phyloP scores from a whole-genome alignment of 1,140 invertebrate species.

The Heliothis subflexa region DNA sequence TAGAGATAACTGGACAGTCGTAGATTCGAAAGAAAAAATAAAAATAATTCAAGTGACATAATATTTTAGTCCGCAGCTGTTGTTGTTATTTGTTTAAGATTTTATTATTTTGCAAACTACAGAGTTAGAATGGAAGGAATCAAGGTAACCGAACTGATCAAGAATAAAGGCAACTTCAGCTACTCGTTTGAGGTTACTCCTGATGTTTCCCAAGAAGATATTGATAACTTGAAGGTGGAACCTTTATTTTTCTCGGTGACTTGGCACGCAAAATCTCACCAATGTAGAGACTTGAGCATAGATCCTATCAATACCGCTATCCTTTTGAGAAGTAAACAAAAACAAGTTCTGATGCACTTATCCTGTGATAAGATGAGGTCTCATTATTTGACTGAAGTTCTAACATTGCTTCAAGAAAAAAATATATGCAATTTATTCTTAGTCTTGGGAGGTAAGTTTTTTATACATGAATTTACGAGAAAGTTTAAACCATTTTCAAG shows the following conservation, averaged over 20 bases:
- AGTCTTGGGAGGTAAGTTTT: conserved; percentile 73
- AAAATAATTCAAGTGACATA: too few relatives aligned
- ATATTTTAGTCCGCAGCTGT: too few relatives aligned
- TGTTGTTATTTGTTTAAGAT: too few relatives aligned
- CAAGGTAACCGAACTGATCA: conserved; percentile 69
- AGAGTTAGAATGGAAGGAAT: conserved; percentile 23
- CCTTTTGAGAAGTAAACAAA: conserved; percentile 60
- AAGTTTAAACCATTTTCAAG: too few relatives aligned
- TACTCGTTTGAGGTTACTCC: conserved; percentile 81
- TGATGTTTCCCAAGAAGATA: conserved; percentile 59
- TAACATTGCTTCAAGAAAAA: conserved; percentile 61
- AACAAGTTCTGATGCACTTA: conserved; percentile 73
- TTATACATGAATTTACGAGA: background rate
- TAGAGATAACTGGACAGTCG: background rate
- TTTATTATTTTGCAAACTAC: background rate
- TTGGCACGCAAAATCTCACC: conserved; percentile 74
- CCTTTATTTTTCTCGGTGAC: conserved; percentile 77
- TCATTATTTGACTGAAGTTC: conserved; percentile 63
- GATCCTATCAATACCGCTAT: conserved; percentile 66
- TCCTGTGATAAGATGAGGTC: conserved; percentile 72
- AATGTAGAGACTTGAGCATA: conserved; percentile 68
- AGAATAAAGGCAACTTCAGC: conserved; percentile 55
- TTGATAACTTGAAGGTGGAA: conserved; percentile 62
- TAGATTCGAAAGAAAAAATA: too few relatives aligned
- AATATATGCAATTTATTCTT: conserved; percentile 77